Evolutionary conservation across 2,888 invertebrate genomes (phyloP).

Genomic region (Pyrochroa serraticornis): DNA sequence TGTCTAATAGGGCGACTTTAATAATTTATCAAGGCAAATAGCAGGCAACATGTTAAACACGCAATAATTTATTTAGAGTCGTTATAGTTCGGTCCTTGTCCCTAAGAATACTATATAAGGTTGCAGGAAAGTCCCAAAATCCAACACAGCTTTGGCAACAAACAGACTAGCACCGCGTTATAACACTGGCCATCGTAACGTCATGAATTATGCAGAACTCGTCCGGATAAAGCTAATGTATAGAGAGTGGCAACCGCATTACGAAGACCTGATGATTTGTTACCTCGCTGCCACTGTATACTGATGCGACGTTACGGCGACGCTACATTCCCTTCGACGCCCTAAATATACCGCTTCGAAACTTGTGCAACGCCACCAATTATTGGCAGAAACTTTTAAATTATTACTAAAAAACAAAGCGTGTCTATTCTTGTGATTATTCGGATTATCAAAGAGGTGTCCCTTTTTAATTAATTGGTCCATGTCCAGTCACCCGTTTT

Average conservation of each 20-base stretch:
- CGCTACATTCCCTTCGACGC: not conserved
- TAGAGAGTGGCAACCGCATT: conserved; percentile 34
- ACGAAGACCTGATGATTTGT: conserved; percentile 35
- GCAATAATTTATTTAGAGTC: conserved; percentile 31
- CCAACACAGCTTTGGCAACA: conserved; percentile 21
- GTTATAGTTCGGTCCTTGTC: conserved; percentile 15
- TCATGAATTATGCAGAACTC: conserved; percentile 37
- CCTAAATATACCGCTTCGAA: no score
- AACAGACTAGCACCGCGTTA: conserved; percentile 27
- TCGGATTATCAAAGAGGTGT: no score
- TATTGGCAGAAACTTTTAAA: no score
- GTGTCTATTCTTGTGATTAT: no score
- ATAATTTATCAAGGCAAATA: conserved; percentile 27
- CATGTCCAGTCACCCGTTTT: no score
- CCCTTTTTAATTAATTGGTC: no score
- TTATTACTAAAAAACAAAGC: no score
- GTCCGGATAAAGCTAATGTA: conserved; percentile 35
- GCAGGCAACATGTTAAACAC: conserved; percentile 26
- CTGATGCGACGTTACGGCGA: conserved; percentile 17
- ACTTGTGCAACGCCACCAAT: no score
- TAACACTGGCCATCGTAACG: conserved; percentile 30
- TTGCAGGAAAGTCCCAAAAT: conserved; percentile 17
- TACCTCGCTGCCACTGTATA: conserved; percentile 26
- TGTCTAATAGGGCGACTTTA: conserved; percentile 25
- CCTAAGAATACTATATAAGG: conserved; percentile 17